Evolutionary conservation across 1,140 invertebrate species (phyloP).

Genomic region (Zaprionus vittiger): DNA sequence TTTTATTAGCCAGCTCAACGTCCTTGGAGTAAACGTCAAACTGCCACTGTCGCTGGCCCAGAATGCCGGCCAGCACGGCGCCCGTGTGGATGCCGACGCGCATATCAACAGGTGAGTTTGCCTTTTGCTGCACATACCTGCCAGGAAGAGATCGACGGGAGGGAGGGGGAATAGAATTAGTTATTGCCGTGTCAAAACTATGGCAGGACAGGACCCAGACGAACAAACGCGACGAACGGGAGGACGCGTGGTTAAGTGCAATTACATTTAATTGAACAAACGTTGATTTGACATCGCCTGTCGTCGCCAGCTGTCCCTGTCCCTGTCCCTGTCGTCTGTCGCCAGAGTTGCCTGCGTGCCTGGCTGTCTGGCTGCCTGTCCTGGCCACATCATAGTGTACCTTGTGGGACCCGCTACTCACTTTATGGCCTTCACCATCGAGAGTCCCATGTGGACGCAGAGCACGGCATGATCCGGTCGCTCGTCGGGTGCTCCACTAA

Average conservation of each 20-base stretch:
- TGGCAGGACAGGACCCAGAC: not conserved
- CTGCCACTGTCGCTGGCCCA: slow-evolving; percentile 98
- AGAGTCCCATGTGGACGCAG: slow-evolving; percentile 97
- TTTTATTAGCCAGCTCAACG: slow-evolving; percentile 98
- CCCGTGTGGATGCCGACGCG: slow-evolving; percentile 98
- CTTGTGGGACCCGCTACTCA: slow-evolving; percentile 85
- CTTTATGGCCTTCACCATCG: slow-evolving; percentile 98
- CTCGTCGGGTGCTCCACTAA: slow-evolving; percentile 95
- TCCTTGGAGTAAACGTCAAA: slow-evolving; percentile 99
- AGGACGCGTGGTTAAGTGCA: slow-evolving; percentile 70
- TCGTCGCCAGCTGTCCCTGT: slow-evolving; percentile 17
- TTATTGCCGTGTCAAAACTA: slow-evolving; percentile 33
- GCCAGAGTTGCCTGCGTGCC: slow-evolving; percentile 10
- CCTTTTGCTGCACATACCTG: slow-evolving; percentile 97
- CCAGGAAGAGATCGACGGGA: slow-evolving; percentile 1
- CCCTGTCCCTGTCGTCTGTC: slow-evolving; percentile 9
- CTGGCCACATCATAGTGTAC: not conserved
- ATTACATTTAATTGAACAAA: slow-evolving; percentile 80
- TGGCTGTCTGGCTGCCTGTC: not conserved
- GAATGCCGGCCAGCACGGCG: slow-evolving; percentile 96
- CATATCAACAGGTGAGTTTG: slow-evolving; percentile 98
- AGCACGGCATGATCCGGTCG: slow-evolving; percentile 96
- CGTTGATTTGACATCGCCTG: slow-evolving; percentile 69
- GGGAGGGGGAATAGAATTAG: slow-evolving; percentile 3
- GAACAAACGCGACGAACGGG: slow-evolving; percentile 4